Conservation (phyloP, 35 echinoderm and acorn worm species). For the Acanthaster planci region DNA sequence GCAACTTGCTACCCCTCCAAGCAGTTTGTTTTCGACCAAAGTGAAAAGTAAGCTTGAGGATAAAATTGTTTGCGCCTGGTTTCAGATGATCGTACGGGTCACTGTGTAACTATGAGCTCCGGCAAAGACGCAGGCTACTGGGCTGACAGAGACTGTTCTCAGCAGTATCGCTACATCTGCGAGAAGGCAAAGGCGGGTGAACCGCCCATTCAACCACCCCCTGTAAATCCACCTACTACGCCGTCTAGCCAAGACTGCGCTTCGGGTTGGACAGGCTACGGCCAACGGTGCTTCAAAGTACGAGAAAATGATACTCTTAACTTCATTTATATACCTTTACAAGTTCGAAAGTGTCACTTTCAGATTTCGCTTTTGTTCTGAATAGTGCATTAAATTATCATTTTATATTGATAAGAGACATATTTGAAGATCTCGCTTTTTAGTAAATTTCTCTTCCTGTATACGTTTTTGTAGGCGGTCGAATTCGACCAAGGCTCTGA, state of each 20-base stretch:
- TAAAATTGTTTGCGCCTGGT: not conserved
- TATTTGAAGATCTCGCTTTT: too few relatives aligned
- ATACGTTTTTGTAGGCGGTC: not conserved
- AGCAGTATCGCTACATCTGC: slow-evolving; percentile 26
- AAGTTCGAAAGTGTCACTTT: too few relatives aligned
- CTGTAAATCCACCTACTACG: slow-evolving; percentile 3
- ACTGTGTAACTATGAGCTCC: slow-evolving; percentile 32
- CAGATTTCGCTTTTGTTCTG: too few relatives aligned
- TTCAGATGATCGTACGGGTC: slow-evolving; percentile 33
- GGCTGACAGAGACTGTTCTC: slow-evolving; percentile 5
- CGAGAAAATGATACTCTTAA: too few relatives aligned
- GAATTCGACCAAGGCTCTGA: not conserved
- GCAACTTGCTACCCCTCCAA: too few relatives aligned
- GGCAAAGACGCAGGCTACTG: slow-evolving; percentile 35
- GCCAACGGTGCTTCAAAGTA: slow-evolving; percentile 25
- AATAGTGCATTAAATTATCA: too few relatives aligned
- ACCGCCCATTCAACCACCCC: not conserved
- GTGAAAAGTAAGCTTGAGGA: too few relatives aligned
- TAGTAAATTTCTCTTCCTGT: too few relatives aligned
- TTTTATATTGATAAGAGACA: too few relatives aligned
- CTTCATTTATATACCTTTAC: too few relatives aligned
- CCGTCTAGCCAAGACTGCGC: slow-evolving; percentile 19
- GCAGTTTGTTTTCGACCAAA: too few relatives aligned
- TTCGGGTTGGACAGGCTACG: slow-evolving; percentile 47
- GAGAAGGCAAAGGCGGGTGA: slow-evolving; percentile 14